Base-by-base conservation (phyloP, 2,797 vertebrate genomes). In the Podarcis siculus region DNA sequence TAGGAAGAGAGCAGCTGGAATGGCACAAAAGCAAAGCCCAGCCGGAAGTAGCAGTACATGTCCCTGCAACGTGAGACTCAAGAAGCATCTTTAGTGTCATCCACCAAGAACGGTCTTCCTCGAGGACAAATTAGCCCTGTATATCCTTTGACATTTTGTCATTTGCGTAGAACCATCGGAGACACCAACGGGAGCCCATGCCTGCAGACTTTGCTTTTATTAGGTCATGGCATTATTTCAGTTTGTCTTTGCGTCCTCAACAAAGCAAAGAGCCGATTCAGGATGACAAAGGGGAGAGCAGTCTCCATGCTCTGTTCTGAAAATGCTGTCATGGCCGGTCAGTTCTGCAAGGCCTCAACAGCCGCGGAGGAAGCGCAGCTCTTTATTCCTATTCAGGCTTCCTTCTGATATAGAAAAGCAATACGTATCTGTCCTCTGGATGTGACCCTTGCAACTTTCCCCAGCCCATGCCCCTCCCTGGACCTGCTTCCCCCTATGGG, bases 211-310 rank as follows among this genome's bases (percentile, higher is more conserved):
- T 67, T 37, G 25, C 1, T 61, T 67, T 77, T 49, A 67, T 67
- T 45, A 67, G 84, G 84, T 86, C 84, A 49, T 35, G 75, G 17
- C 61, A 67, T 79, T 45, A 42, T 67, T 86, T 79, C 39, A 79
- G 17, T 86, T 79, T 32, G 23, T 45, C 37, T 86, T 78, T 86
- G 61, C 13, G 2, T 84, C 25, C 45, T 27, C 25, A 75, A 27
- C 25, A 75, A 25, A 69, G 64, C 39, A 45, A 45, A 49, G 61
- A 25, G 58, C 67, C n/a, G 3, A 69, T 86, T 45, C 35, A 49
- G 61, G 39, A 45, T 86, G 84, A 86, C 61, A 67, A 67, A 78
- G 19, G 58, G 39, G 19, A 32, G 39, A 78, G 30, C 32, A 21
- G 23, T 5, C 23, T 76, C 19, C n/a, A 25, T 73, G 5, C 13